Evolutionary conservation across 1,140 invertebrate species (phyloP).

Genomic region (Dufourea novaeangliae): DNA sequence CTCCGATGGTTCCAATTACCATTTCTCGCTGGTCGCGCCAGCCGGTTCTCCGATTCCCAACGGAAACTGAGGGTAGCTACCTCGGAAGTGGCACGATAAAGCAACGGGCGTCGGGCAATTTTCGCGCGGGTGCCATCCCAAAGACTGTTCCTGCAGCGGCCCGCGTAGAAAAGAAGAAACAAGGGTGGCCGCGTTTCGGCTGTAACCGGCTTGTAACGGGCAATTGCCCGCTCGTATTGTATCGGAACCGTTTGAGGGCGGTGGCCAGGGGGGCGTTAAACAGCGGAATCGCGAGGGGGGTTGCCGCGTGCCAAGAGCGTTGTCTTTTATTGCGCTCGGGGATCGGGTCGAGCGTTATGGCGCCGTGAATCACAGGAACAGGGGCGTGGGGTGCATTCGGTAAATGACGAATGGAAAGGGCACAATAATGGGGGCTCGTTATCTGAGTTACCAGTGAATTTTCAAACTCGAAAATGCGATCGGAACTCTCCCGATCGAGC

Average conservation of each 20-base stretch:
- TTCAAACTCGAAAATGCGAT: background rate
- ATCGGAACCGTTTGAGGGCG: background rate
- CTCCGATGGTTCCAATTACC: background rate
- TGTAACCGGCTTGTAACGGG: conserved; percentile 23
- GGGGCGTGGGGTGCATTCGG: background rate
- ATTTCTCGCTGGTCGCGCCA: background rate
- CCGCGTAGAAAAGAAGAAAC: background rate
- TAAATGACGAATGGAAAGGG: background rate
- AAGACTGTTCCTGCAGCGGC: background rate
- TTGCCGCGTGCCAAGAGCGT: conserved; percentile 29
- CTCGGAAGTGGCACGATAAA: background rate
- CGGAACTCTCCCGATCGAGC: background rate
- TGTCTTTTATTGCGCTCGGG: conserved; percentile 9
- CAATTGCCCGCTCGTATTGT: conserved; percentile 25
- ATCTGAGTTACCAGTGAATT: background rate
- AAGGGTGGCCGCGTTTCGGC: conserved; percentile 11
- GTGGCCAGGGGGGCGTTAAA: conserved; percentile 13
- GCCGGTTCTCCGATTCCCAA: background rate
- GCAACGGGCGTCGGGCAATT: conserved; percentile 15
- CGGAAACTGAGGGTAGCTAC: background rate
- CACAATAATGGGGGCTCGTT: no score
- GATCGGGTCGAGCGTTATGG: conserved; percentile 23
- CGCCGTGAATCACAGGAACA: conserved; percentile 10
- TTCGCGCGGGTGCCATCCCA: background rate
- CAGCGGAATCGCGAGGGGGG: background rate